Conservation (phyloP, 2,797 vertebrate genomes). For the Mus minutoides region DNA sequence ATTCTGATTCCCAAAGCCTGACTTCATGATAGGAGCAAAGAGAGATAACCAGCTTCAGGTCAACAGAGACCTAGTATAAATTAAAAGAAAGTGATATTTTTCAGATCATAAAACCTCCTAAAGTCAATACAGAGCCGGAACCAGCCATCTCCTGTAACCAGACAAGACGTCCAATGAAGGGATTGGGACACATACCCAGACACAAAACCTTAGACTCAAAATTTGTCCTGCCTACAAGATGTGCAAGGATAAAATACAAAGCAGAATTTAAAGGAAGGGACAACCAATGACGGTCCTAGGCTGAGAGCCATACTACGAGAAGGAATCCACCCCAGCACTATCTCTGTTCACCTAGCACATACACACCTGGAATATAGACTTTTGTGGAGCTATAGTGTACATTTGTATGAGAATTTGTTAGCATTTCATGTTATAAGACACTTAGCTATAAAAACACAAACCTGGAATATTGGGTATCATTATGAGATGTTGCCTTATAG, state of each 20-base stretch:
- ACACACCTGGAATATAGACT: not conserved
- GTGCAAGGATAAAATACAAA: not conserved
- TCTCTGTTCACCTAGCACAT: not conserved
- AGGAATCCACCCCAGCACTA: not conserved
- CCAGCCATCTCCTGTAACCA: not conserved
- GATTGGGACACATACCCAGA: not conserved
- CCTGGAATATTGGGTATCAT: slow-evolving; percentile 61
- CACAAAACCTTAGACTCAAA: not conserved
- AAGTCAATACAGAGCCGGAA: not conserved
- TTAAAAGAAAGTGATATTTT: not conserved
- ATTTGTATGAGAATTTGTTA: not conserved
- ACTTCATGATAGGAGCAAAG: not conserved
- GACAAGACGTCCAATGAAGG: not conserved
- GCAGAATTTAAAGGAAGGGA: not conserved
- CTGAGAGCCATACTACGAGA: not conserved
- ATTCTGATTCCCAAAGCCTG: not conserved
- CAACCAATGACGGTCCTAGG: not conserved
- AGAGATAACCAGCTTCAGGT: not conserved
- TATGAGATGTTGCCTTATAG: slow-evolving; percentile 14
- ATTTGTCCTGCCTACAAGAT: not conserved
- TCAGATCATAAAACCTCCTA: not conserved
- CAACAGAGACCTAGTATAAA: not conserved
- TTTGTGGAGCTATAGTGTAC: not conserved
- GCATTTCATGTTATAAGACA: slow-evolving; percentile 48
- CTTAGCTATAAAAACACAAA: slow-evolving; percentile 34